Evolutionary conservation across 2,797 vertebrate genomes (phyloP), one percentile per base, ranked within the genome.

Genomic region (Anguilla megastoma): DNA sequence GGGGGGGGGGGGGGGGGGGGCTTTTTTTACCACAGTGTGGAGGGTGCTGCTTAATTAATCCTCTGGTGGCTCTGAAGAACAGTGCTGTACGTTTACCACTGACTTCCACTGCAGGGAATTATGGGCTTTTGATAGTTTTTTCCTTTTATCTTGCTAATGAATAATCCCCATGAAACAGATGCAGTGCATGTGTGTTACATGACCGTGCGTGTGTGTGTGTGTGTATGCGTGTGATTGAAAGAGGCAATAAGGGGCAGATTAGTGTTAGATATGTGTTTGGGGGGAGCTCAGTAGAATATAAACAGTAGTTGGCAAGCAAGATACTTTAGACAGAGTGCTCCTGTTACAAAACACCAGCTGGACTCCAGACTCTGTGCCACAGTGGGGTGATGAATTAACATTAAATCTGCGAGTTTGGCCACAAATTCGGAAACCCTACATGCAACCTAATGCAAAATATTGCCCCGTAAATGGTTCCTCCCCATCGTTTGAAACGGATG

Each of bases 31-130:
- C 8, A 10, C 79, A 50, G 21, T 50, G 16, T 50, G 21, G 79
- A 50, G 79, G 79, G 79, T 48, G 14, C 74, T 79, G 74, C 16
- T 82, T 50, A 82, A 82, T 82, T 82, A 50, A 50, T 24, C 79
- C 41, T 48, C 79, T 10, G 24, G 79, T 50, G 45, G 24, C 45
- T 24, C 79, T 50, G 79, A 48, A 21, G 79, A 82, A 82, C 21
- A 82, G n/a, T 50, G 79, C 79, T 48, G 45, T 50, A n/a, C 21
- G 36, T 50, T 82, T 50, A 82, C 21, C 21, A 24, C 21, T 5
- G 33, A 76, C 74, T 45, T n/a, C 79, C 45, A 82, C 24, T 24
- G 21, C 79, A 9, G 36, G 41, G 7, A 82, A 21, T 50, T 5
- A 41, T 45, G 36, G 74, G 33, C 33, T 79, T 79, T 79, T 79